Evolutionary conservation across 2,888 invertebrate species (phyloP), one percentile per base, ranked within the genome.

Genomic region (Chrysolina oricalcia): DNA sequence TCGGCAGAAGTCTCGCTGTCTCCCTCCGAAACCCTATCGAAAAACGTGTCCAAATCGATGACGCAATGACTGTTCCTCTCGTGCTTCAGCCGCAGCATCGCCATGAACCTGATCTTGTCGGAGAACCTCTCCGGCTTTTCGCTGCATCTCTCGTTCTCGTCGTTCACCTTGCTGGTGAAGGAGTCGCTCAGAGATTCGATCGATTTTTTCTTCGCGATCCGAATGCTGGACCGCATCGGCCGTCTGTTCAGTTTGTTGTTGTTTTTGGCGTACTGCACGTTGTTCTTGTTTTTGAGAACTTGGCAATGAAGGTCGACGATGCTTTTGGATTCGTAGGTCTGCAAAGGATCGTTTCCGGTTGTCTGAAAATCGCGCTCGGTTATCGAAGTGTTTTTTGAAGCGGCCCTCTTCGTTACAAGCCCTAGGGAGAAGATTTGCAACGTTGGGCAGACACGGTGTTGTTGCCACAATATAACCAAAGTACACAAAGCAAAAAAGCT

Each of bases 151-250:
- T 72, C 71, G 23, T 67, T 79, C 65, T 80, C 78, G 67, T 76
- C 80, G 72, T 83, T 81, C n/a, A 81, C 75, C 65, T 83, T 81
- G 63, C 76, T 78, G n/a, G 80, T 81, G 72, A 82, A 82, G n/a
- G 83, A 83, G 62, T 84, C 81, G 65, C 81, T 85, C 21, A 86
- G 77, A 19, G 68, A 80, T 72, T 86, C 86, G 15, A 85, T 85
- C 0, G 86, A 86, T 67, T 86, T 86, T 19, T 85, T 84, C 76
- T 87, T 87, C 11, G 87, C 87, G 41, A 87, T 86, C 66, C 87
- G 78, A 43, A 85, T 82, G 71, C 87, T 87, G 0, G 87, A 87
- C 59, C 87, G 75, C 79, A 86, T 83, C 6, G 87, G 87, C 41
- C 83, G 59, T 69, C 79, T 82, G 43, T 78, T 78, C 11, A 75